These are phyloP conservation scores for Quiscalus mexicanus DNA, from an alignment of 2,113 vertebrate genomes.

Conservation along the genomic window DNA sequence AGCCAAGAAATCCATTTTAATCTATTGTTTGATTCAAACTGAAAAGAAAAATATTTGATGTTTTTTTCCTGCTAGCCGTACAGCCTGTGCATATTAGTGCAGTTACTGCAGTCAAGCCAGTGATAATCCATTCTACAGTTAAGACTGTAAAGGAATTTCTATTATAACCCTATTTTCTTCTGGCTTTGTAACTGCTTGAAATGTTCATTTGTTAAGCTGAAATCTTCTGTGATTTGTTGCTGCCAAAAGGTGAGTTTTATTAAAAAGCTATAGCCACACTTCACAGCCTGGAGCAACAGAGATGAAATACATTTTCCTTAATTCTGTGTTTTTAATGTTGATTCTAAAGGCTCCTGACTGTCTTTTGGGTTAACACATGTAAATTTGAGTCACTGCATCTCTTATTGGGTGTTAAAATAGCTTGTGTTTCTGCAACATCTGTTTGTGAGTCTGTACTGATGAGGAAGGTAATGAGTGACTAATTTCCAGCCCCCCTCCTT, in stretches of 20 bases:
- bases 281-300: neutral
- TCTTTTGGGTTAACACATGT: neutral
- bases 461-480: neutral
- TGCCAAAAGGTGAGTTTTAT: neutral
- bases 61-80: neutral
- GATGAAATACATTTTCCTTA: neutral
- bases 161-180: constrained; percentile 20
- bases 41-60: neutral
- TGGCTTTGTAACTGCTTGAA: neutral
- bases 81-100: neutral
- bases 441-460: neutral
- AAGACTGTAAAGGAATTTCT: neutral
- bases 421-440: neutral
- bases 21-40: neutral
- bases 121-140: constrained; percentile 29
- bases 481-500: neutral
- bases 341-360: neutral
- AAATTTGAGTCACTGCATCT: neutral
- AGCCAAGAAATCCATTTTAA: constrained; percentile 23
- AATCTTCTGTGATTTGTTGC: neutral
- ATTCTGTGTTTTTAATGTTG: neutral
- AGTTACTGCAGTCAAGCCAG: neutral
- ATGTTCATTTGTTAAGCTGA: neutral
- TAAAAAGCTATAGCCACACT: neutral
- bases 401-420: neutral